A percentile compares a stretch with the other conserved stretches of the same genome.
These are phyloP conservation scores for Elysia crispata DNA, from an alignment of 2,888 invertebrate species.

Conservation along the genomic window DNA sequence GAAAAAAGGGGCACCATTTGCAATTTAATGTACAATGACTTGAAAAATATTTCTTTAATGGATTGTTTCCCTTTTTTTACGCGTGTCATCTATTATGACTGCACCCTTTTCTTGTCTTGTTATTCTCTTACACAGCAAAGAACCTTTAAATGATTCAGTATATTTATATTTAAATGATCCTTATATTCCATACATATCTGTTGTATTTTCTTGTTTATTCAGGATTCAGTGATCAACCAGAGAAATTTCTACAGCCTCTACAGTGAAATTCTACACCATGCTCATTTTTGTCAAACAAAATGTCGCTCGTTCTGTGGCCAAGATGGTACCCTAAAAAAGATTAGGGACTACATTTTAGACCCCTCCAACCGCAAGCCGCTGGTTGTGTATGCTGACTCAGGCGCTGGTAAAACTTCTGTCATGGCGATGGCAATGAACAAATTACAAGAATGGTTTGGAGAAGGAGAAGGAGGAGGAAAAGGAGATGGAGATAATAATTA, in stretches of 20 bases:
- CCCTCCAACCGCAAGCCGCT: conserved; percentile 55
- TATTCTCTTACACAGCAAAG: no score
- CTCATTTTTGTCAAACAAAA: conserved; percentile 68
- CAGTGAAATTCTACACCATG: conserved; percentile 71
- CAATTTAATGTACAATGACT: no score
- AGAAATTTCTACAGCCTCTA: conserved; percentile 66
- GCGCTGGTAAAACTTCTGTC: conserved; percentile 70
- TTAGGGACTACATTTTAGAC: conserved; percentile 47
- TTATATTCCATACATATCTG: no score
- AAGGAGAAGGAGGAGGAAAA: conserved; percentile 43
- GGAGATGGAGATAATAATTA: background rate
- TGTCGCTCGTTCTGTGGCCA: conserved; percentile 72
- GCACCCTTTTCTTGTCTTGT: no score
- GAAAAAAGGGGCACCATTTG: no score
- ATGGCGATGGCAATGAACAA: conserved; percentile 70
- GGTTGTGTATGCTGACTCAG: conserved; percentile 68
- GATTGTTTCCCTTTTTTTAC: no score
- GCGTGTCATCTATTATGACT: no score
- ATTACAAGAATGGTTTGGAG: conserved; percentile 59
- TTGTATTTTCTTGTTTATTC: no score
- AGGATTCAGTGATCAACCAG: conserved; percentile 54
- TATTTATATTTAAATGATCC: no score
- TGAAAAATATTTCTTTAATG: no score
- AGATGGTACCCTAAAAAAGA: conserved; percentile 58
- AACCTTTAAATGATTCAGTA: no score